Percentiles rank a stretch among this genome's conserved stretches.
These are phyloP conservation scores for Anadara kagoshimensis DNA, from an alignment of 1,140 invertebrate species.

Conservation along the genomic window DNA sequence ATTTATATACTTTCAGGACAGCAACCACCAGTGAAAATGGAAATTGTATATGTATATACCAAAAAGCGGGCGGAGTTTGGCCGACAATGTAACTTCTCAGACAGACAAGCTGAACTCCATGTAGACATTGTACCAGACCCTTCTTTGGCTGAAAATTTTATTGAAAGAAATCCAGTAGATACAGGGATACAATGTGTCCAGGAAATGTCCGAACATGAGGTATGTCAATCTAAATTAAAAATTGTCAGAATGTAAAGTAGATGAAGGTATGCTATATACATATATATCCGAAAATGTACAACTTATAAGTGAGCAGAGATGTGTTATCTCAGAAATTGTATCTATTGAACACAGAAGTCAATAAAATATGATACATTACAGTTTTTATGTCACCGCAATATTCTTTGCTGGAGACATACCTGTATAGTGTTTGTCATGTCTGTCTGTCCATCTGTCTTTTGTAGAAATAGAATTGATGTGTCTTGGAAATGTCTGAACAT, in stretches of 20 bases:
- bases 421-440: no score
- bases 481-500: slow-evolving; percentile 75
- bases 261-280: no score
- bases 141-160: slow-evolving; percentile 81
- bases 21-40: slow-evolving; percentile 60
- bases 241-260: neutral
- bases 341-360: no score
- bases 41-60: slow-evolving; percentile 75
- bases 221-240: slow-evolving; percentile 26
- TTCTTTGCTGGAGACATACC: no score
- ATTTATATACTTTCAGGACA: neutral
- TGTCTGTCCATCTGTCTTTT: no score
- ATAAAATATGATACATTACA: no score
- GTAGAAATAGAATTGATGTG: no score
- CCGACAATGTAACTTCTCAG: slow-evolving; percentile 79
- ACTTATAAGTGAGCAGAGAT: no score
- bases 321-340: no score
- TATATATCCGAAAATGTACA: no score
- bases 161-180: slow-evolving; percentile 78
- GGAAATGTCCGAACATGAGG: slow-evolving; percentile 76
- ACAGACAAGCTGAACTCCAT: slow-evolving; percentile 83
- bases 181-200: slow-evolving; percentile 72
- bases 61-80: slow-evolving; percentile 75
- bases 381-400: no score
- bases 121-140: slow-evolving; percentile 84